Base-by-base conservation (phyloP, 2,888 invertebrate species). In the Mimumesa dahlbomi region DNA sequence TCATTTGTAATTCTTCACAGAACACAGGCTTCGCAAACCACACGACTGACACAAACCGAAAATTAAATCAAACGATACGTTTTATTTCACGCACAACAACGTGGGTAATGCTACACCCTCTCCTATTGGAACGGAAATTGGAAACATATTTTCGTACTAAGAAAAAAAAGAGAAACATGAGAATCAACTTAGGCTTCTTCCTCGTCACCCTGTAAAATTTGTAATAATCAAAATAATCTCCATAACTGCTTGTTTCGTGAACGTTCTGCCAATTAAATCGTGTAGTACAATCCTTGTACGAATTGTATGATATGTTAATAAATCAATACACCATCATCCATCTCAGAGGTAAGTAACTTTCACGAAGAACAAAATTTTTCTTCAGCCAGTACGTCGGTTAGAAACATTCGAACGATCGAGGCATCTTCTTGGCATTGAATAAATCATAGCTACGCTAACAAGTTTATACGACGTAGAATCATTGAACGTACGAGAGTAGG, bases 11-110 rank as follows among this genome's bases (percentile, higher is more conserved):
- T 73, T 61, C 65, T 66, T 65, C 79, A 73, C 67, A 65, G 50
- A 70, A 79, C 73, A 77, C 78, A 78, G 52, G 46, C 68, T 68
- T 58, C 73, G 70, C 79, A 73, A 65, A 73, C 49, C 79, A 79
- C 78, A 69, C 68, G 67, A 74, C 79, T 68, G 70, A 67, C 68
- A 56, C 68, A 43, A 66, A 64, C 52, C 68, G 58, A 76, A 79
- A 66, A 53, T n/a, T n/a, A 45, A 36, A 65, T 70, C 43, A 46
- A 58, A 73, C 36, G 61, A 63, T 45, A 59, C 45, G 64, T 63
- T 11, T 36, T 49, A 45, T 49, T 45, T 54, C 66, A 56, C 56
- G 34, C 68, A 45, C 46, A n/a, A 48, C 18, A n/a, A 48, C 53
- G 25, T 22, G 25, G 40, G 22, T 43, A 21, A 54, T 75, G 77